Conservation (phyloP, 2,797 vertebrate genomes). For the Tragelaphus oryx region DNA sequence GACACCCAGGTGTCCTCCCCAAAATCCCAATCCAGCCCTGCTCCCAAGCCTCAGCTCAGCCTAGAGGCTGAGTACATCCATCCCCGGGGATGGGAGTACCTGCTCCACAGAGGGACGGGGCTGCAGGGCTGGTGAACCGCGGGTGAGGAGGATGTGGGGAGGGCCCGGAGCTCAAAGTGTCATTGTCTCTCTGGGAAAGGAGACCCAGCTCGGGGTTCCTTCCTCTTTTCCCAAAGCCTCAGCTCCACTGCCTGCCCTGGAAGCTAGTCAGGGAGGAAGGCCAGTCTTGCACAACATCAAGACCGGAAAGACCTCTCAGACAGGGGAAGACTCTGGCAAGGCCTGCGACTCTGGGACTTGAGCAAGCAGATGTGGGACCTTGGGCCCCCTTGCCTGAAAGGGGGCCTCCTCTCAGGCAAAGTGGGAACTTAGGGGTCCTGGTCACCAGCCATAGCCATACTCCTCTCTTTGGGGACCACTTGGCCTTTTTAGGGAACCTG, state of each 20-base stretch:
- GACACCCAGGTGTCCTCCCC: background rate
- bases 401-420: background rate
- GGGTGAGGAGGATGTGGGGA: background rate
- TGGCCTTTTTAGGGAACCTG: background rate
- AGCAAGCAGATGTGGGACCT: background rate
- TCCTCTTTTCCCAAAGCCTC: conserved; percentile 59
- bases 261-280: conserved; percentile 21
- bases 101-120: background rate
- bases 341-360: background rate
- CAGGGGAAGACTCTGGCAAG: background rate
- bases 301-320: background rate
- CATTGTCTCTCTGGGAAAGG: background rate
- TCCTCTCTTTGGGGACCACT: background rate
- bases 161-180: background rate
- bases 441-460: background rate
- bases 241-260: background rate
- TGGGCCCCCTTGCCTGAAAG: background rate
- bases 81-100: background rate
- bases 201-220: background rate
- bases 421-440: background rate
- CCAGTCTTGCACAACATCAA: conserved; percentile 44
- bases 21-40: background rate
- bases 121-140: background rate
- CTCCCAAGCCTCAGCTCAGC: background rate
- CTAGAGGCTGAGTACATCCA: background rate